Evolutionary conservation across 2,113 vertebrate genomes (phyloP).

Genomic region (Pseudorasbora parva): DNA sequence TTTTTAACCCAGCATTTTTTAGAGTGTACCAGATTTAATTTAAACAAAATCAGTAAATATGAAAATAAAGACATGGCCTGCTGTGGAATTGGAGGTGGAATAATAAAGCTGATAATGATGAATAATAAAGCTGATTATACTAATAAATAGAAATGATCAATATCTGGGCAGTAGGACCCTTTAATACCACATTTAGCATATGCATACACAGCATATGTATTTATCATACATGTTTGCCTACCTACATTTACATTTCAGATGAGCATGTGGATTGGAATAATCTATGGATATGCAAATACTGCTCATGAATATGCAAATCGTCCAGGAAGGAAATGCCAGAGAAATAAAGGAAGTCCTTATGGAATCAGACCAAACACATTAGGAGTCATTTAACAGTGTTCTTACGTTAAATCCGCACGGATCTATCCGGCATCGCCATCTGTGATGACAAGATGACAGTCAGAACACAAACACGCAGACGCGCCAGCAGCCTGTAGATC

Average conservation of each 20-base stretch:
- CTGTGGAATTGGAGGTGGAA: conserved; percentile 52
- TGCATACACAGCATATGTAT: no score
- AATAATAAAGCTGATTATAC: conserved; percentile 61
- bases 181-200: no score
- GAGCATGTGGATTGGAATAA: background rate
- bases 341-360: conserved; percentile 31
- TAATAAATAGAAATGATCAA: conserved; percentile 54
- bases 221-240: no score
- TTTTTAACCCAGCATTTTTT: no score
- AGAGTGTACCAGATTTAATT: background rate
- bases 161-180: background rate
- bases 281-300: background rate
- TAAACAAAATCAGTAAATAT: background rate
- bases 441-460: conserved; percentile 52
- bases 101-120: conserved; percentile 55
- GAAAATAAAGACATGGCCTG: conserved; percentile 30
- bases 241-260: no score
- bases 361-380: conserved; percentile 3
- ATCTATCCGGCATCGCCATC: background rate
- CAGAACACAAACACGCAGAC: background rate
- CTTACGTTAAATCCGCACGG: background rate
- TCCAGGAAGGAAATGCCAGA: background rate
- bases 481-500: no score
- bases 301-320: background rate
- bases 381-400: conserved; percentile 14